phyloP scores from a whole-genome alignment of 2,888 invertebrate genomes.

The Nephrotoma guestfalica region DNA sequence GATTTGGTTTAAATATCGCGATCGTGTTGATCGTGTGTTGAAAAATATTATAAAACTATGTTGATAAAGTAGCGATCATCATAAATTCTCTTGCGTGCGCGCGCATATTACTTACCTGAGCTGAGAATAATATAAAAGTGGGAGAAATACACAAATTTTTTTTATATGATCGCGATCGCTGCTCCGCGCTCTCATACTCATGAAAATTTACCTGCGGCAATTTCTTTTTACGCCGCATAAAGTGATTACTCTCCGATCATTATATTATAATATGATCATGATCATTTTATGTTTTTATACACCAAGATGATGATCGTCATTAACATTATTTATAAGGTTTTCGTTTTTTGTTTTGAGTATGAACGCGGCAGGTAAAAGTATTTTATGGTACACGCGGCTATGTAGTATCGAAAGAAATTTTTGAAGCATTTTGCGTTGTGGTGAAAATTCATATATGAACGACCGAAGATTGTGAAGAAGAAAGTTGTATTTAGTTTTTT shows the following conservation, averaged over 20 bases:
- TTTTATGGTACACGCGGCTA: neutral
- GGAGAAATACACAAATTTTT: neutral
- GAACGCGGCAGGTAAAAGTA: neutral
- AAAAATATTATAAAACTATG: neutral
- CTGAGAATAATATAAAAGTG: neutral
- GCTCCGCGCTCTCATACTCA: neutral
- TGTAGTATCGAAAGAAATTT: neutral
- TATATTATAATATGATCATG: neutral
- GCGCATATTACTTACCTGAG: neutral
- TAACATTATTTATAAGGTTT: neutral
- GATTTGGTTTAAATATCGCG: neutral
- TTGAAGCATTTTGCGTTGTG: neutral
- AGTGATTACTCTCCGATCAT: neutral
- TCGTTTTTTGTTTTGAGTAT: neutral
- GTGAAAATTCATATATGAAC: neutral
- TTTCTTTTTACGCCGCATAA: neutral
- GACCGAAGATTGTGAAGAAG: neutral
- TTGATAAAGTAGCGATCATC: neutral
- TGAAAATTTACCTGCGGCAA: neutral
- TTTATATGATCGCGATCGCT: neutral
- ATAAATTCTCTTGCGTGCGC: neutral
- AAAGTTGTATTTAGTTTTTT: neutral
- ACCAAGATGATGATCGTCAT: neutral
- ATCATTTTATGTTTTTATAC: neutral
- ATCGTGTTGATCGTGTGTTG: neutral